phyloP scores from a whole-genome alignment of 2,797 vertebrate species.

The Simalia tracyae region DNA sequence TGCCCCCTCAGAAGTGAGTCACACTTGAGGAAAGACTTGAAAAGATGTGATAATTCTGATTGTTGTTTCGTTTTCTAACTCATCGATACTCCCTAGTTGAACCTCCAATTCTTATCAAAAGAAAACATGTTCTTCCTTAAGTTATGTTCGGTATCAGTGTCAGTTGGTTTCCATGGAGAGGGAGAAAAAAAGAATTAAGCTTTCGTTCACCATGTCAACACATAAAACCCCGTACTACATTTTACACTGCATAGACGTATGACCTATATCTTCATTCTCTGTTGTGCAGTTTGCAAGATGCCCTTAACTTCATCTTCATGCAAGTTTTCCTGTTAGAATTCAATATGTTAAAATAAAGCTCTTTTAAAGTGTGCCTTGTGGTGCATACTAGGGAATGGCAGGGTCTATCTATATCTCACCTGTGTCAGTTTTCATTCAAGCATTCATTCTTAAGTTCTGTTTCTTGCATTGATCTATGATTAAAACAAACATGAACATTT shows the following conservation, averaged over 20 bases:
- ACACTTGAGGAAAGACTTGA: fast-evolving
- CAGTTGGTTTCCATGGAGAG: constrained; percentile 12
- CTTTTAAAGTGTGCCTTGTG: neutral
- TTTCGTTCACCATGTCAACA: neutral
- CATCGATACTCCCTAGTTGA: fast-evolving
- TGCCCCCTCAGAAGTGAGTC: neutral
- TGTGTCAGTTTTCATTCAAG: neutral
- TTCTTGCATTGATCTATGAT: neutral
- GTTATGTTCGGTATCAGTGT: constrained; percentile 12
- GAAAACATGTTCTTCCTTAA: constrained; percentile 45
- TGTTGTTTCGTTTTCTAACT: constrained; percentile 32
- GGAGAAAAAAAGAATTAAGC: neutral
- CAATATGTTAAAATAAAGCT: neutral
- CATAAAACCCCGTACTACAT: fast-evolving
- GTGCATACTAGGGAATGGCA: neutral
- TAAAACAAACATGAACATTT: neutral
- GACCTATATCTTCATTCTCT: neutral
- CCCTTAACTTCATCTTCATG: neutral
- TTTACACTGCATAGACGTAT: neutral
- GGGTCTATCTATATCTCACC: neutral
- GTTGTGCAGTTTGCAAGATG: neutral
- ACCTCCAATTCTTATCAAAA: neutral
- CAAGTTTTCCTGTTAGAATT: neutral
- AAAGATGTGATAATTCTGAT: constrained; percentile 6
- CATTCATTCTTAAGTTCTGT: neutral